Evolutionary conservation across 2,797 vertebrate species (phyloP), one percentile per base, ranked within the genome.

Genomic region (Coendou prehensilis): DNA sequence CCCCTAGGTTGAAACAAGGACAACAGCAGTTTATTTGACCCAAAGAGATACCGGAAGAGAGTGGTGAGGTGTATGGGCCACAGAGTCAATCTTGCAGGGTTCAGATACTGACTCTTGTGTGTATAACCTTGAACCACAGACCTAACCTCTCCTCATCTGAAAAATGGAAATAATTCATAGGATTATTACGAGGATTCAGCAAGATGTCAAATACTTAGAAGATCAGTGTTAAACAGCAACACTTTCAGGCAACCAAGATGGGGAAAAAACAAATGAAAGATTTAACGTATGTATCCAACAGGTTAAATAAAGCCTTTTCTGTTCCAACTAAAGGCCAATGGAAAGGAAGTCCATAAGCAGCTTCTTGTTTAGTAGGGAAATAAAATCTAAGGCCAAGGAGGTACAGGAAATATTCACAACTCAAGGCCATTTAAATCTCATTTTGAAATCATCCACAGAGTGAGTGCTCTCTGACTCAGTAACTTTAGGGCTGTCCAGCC

Each of bases 1-100:
- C 78, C 41, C 84, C 15, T 47, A 85, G 89, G 93, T 5, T 88
- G 85, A 95, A 87, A 93, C 23, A 30, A 87, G 73, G 81, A 87
- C 54, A 95, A 45, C 0, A 0, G 47, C 71, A 92, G 10, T 9
- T 71, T 73, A 26, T 82, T 86, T 79, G 17, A 87, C 33, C 30
- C 20, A 28, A 57, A 57, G 7, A 56, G n/a, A 37, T 2, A 37
- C 23, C 33, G 33, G 18, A 54, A 3, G 13, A 71, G 0, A 33
- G 69, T 0, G 13, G n/a, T 18, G 22, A 76, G 54, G 7, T 13
- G 1, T 23, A 14, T 0, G 0, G 8, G 13, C 14, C 79, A 33
- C 5, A 15, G 15, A 47, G 3, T 11, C 20, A 41, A 6, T 33
- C 47, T 71, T 41, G 13, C 50, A 0, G 7, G 50, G 50, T 67